A percentile compares a stretch with the other conserved stretches of the same genome.
phyloP scores from a whole-genome alignment of 1,140 invertebrate genomes.

The Riptortus pedestris region DNA sequence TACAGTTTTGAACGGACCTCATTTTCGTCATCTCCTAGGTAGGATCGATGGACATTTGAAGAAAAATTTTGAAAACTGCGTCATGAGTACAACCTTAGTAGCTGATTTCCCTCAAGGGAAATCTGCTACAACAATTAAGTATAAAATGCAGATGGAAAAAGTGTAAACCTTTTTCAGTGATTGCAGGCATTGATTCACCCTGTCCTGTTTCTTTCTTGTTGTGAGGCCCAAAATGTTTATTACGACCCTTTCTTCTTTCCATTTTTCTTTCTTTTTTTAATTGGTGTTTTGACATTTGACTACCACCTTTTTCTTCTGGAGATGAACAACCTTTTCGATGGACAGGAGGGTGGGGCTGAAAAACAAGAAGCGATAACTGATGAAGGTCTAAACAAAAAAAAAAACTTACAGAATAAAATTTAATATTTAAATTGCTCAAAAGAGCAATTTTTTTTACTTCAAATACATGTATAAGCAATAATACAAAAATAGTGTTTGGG shows the following conservation, averaged over 20 bases:
- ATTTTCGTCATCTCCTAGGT: too few species aligned
- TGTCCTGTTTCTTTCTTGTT: not conserved
- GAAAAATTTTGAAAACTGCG: not conserved
- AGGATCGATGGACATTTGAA: not conserved
- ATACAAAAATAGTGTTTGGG: not conserved
- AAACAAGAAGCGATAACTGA: not conserved
- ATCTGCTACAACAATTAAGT: not conserved
- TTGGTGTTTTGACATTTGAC: slow-evolving; percentile 8
- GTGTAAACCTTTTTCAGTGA: slow-evolving; percentile 7
- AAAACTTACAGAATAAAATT: not conserved
- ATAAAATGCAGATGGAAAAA: not conserved
- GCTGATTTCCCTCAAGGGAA: not conserved
- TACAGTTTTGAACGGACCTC: not conserved
- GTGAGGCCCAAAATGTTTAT: not conserved
- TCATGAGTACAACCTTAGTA: not conserved
- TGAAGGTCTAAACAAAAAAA: not conserved
- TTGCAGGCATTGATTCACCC: not conserved
- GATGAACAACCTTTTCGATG: slow-evolving; percentile 1
- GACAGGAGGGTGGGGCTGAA: slow-evolving; percentile 20
- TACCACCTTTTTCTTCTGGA: slow-evolving; percentile 2
- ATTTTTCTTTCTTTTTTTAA: slow-evolving; percentile 17
- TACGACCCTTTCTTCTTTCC: slow-evolving; percentile 6
- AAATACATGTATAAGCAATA: not conserved
- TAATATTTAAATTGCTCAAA: not conserved
- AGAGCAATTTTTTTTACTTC: not conserved